Evolutionary conservation across 2,113 vertebrate species (phyloP), one percentile per base, ranked within the genome.

Genomic region (Malurus melanocephalus): DNA sequence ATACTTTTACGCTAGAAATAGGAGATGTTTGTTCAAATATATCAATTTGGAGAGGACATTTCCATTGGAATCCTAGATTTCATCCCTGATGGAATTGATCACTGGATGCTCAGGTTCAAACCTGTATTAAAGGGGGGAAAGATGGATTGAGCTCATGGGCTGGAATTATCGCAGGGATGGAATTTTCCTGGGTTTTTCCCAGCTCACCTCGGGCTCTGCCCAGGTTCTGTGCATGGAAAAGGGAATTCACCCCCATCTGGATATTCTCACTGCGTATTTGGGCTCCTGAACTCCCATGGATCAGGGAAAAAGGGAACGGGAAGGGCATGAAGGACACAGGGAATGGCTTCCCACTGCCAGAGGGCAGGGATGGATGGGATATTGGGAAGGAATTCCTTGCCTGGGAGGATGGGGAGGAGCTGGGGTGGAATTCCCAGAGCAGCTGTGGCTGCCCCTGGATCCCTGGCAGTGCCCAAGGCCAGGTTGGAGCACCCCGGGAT

Each of bases 1-100:
- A 52, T 14, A 8, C 13, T 33, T 62, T 33, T 11, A 8, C 22
- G 23, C 0, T 0, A 11, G 22, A 22, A 77, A 28, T 5, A 38
- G 48, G 24, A 28, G 74, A n/a, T 43, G 22, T 18, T 8, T 6
- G 18, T 5, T 28, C 8, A 4, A 27, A n/a, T 5, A 12, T 7
- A 7, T 21, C 22, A 9, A 0, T 51, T 42, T 16, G 46, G 46
- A 40, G 13, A 27, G 28, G 22, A 21, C 10, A 8, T 51, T 51
- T 20, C 2, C 8, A 7, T 7, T 10, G 73, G 57, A 62, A 42
- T 42, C 3, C 3, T 21, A 57, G 57, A 62, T 51, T 42, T 51
- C 20, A n/a, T 51, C 57, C 28, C 17, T 4, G 35, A 27, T 20
- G 4, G 16, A n/a, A 61, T 12, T 7, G 26, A 61, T n/a, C 0